phyloP scores from a whole-genome alignment of 35 echinoderm and acorn worm species.

The Hemicentrotus pulcherrimus region DNA sequence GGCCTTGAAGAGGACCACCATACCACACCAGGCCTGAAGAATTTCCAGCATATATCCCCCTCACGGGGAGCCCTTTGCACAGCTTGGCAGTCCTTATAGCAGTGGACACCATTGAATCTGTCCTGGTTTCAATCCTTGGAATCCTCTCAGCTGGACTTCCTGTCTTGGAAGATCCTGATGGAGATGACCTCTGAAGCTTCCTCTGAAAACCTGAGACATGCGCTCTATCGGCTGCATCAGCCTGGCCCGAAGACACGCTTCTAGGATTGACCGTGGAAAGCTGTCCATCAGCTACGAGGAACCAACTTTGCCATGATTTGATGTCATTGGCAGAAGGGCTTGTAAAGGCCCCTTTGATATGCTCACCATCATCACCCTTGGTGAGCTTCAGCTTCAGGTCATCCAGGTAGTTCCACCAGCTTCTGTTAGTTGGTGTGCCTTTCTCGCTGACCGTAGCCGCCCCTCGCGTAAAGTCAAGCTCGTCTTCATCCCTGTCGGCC shows the following conservation, averaged over 20 bases:
- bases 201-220: conserved; percentile 40
- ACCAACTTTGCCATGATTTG: conserved; percentile 30
- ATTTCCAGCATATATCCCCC: conserved; percentile 28
- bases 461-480: conserved; percentile 34
- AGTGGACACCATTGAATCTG: not conserved
- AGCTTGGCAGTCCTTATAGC: conserved; percentile 54
- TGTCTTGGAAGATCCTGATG: not conserved
- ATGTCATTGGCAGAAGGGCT: not conserved
- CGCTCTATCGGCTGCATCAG: not conserved
- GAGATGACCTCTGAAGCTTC: not conserved
- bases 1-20: conserved; percentile 34
- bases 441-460: not conserved
- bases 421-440: conserved; percentile 45
- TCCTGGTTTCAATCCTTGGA: not conserved
- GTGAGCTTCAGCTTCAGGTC: conserved; percentile 5
- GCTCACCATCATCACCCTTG: not conserved
- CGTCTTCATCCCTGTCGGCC: conserved; percentile 53
- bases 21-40: conserved; percentile 63
- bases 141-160: not conserved
- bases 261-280: not conserved
- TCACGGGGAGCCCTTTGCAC: conserved; percentile 57
- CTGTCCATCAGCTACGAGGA: not conserved
- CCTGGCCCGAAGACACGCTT: not conserved
- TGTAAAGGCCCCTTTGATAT: not conserved
- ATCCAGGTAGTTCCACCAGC: conserved; percentile 52